A percentile compares a stretch with the other conserved stretches of the same genome.
Evolutionary conservation across 1,140 invertebrate genomes (phyloP).

Genomic region (Leptinotarsa defecta): DNA sequence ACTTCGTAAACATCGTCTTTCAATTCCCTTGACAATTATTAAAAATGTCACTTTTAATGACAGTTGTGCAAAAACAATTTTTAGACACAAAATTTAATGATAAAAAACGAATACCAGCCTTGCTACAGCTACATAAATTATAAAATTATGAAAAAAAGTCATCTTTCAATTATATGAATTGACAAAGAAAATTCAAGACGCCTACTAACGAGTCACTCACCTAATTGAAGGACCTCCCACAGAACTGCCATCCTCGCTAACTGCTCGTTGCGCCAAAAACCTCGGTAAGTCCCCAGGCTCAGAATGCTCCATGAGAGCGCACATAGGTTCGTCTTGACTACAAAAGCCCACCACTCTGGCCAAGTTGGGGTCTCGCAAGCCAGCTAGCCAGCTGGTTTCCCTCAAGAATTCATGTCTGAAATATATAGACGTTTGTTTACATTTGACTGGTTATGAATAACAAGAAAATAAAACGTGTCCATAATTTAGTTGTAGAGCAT

Average conservation of each 20-base stretch:
- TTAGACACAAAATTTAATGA: too few species aligned
- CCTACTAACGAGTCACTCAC: conserved; percentile 39
- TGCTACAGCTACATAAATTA: too few species aligned
- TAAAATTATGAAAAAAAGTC: too few species aligned
- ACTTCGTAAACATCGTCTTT: too few species aligned
- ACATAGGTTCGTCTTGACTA: conserved; percentile 78
- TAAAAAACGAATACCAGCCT: too few species aligned
- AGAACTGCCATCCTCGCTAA: conserved; percentile 48
- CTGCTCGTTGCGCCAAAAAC: conserved; percentile 64
- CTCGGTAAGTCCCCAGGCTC: conserved; percentile 82
- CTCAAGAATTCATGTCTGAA: conserved; percentile 81
- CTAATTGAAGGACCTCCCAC: conserved; percentile 48
- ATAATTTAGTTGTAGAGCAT: background rate
- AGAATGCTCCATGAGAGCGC: conserved; percentile 84
- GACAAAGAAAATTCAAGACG: background rate
- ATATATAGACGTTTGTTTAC: conserved; percentile 25
- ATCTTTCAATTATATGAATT: too few species aligned
- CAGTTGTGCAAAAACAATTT: too few species aligned
- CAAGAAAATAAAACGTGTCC: background rate
- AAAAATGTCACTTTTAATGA: too few species aligned
- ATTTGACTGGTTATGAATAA: background rate
- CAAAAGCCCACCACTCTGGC: conserved; percentile 82
- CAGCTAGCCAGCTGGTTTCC: conserved; percentile 81
- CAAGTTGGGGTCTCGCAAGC: conserved; percentile 81
- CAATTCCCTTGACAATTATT: too few species aligned